A percentile compares a stretch with the other conserved stretches of the same genome.
Conservation (phyloP, 1,140 invertebrate species). For the Hycleus cichorii region DNA sequence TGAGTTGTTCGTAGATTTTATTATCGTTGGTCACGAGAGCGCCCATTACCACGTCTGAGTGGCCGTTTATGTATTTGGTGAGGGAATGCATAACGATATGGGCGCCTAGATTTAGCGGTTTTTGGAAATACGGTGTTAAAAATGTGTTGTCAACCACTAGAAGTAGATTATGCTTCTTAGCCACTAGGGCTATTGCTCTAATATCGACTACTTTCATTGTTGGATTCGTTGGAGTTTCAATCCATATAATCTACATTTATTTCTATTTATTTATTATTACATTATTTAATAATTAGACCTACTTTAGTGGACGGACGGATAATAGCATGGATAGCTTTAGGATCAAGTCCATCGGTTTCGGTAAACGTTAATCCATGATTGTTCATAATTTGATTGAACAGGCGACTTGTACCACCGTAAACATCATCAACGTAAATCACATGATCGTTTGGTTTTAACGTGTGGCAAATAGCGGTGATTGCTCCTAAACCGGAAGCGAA, state of each 20-base stretch:
- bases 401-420: constrained; percentile 85
- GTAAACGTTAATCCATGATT: constrained; percentile 64
- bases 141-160: constrained; percentile 96
- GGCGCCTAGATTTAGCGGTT: constrained; percentile 67
- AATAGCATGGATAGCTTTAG: constrained; percentile 57
- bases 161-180: constrained; percentile 58
- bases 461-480: constrained; percentile 62
- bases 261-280: background rate
- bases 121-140: constrained; percentile 71
- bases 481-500: constrained; percentile 91
- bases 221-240: constrained; percentile 98
- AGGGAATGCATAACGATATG: constrained; percentile 73
- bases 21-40: constrained; percentile 48
- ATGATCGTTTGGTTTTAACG: constrained; percentile 83
- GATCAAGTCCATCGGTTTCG: constrained; percentile 76
- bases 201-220: constrained; percentile 91
- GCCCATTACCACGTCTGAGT: constrained; percentile 81
- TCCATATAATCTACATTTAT: constrained; percentile 52
- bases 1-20: constrained; percentile 62
- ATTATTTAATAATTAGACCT: constrained; percentile 8
- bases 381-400: constrained; percentile 52
- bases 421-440: constrained; percentile 88
- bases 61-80: constrained; percentile 85
- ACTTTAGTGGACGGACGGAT: constrained; percentile 84
- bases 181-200: constrained; percentile 57